Conservation (phyloP, 2,797 vertebrate species). For the Notolabrus celidotus region DNA sequence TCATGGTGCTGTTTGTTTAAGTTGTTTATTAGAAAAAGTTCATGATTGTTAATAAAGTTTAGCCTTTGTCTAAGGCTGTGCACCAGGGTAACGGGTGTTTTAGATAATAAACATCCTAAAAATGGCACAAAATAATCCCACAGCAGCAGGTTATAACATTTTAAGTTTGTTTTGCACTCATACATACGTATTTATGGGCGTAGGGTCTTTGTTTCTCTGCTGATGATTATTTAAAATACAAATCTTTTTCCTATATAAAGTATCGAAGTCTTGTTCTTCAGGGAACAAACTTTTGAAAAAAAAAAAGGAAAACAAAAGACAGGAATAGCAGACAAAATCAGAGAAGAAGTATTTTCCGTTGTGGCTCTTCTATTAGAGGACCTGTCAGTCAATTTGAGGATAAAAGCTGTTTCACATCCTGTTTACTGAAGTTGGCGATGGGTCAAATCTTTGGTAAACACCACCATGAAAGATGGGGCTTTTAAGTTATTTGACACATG, state of each 20-base stretch:
- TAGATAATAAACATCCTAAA: not conserved
- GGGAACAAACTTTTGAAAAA: too few species aligned
- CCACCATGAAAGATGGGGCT: not conserved
- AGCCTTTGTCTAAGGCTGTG: not conserved
- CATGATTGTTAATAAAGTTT: not conserved
- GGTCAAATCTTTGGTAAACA: conserved; percentile 15
- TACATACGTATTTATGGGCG: not conserved
- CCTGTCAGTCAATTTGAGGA: conserved; percentile 2
- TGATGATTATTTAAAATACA: not conserved
- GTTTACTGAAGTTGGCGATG: not conserved
- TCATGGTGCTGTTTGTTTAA: too few species aligned
- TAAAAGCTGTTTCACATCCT: conserved; percentile 2
- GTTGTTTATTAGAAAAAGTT: not conserved
- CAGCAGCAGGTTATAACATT: not conserved
- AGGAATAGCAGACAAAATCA: not conserved
- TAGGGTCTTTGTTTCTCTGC: not conserved
- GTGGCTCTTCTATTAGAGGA: not conserved
- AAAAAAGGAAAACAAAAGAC: not conserved
- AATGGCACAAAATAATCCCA: not conserved
- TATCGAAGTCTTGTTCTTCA: too few species aligned
- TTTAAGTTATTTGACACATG: not conserved
- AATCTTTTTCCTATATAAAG: too few species aligned
- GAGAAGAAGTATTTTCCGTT: not conserved
- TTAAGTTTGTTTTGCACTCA: not conserved
- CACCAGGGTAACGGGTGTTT: not conserved